Evolutionary conservation across 2,797 vertebrate species (phyloP), one percentile per base, ranked within the genome.

Genomic region (Vireo griseus): DNA sequence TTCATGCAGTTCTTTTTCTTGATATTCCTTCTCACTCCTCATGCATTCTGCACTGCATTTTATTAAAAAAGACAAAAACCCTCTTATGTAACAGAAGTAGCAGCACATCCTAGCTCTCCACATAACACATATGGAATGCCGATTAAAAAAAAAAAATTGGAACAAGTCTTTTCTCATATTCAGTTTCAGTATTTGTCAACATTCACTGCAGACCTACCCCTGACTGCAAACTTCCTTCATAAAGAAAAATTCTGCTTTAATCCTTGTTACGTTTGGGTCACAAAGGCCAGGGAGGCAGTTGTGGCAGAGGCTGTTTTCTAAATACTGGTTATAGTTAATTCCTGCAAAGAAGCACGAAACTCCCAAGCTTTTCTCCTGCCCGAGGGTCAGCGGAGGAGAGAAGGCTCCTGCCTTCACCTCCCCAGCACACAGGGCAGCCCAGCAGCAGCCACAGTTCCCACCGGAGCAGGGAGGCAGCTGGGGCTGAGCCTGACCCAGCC

Each of bases 141-240:
- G 80, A 91, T 75, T 11, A 57, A 85, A 69, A 90, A 87, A 57
- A 58, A 74, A 72, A 42, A 63, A 29, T 10, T 52, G 84, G 84
- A 95, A 59, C 68, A 44, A 71, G 31, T 20, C n/a, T 71, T 82
- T 77, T 65, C 72, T 93, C 84, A 55, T 83, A 80, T 90, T 90
- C 52, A 67, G 72, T 92, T 96, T 94, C 92, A 82, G 2, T 91
- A 92, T 95, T 95, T 95, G 80, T 92, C 92, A 91, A 89, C 75
- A 79, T 61, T 55, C 57, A 26, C 39, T 58, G 33, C 93, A 71
- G 68, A 82, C 59, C 57, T 50, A 71, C 39, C 57, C 79, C 22
- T 3, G 16, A 24, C 42, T 54, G 54, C 91, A 88, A 65, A 86
- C 72, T 58, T 66, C 67, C 72, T 72, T 33, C 3, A n/a, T 12